Conservation (phyloP, 2,888 invertebrate species). For the Quadroppia sp. region DNA sequence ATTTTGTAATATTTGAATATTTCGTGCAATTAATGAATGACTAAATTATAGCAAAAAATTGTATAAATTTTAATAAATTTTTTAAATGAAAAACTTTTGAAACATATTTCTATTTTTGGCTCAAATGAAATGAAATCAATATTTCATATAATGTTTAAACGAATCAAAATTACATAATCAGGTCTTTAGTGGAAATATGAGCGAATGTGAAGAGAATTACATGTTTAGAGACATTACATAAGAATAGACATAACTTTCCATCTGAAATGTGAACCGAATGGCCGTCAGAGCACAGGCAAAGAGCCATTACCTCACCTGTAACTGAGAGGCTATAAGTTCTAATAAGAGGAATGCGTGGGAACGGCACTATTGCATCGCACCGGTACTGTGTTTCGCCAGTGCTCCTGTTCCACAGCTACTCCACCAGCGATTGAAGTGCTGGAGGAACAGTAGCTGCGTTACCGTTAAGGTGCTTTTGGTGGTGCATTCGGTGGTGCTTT, state of each 20-base stretch:
- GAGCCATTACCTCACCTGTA: slow-evolving; percentile 28
- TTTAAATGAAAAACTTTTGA: not conserved
- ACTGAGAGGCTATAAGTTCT: slow-evolving; percentile 31
- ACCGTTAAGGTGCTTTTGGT: slow-evolving; percentile 13
- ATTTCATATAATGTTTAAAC: too few species aligned
- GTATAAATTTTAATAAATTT: too few species aligned
- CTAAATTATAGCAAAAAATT: too few species aligned
- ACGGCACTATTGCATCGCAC: not conserved
- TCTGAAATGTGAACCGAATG: slow-evolving; percentile 3
- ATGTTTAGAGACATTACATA: not conserved
- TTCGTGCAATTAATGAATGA: too few species aligned
- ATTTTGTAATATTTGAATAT: too few species aligned
- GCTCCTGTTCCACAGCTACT: slow-evolving; percentile 4
- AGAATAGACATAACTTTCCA: slow-evolving; percentile 3
- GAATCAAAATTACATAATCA: too few species aligned
- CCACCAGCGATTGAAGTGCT: slow-evolving; percentile 16
- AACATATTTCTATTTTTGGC: too few species aligned
- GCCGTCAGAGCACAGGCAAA: not conserved
- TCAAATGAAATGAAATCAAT: too few species aligned
- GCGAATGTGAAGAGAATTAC: not conserved
- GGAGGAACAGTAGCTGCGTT: slow-evolving; percentile 29
- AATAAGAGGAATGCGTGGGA: slow-evolving; percentile 30
- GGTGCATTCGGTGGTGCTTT: not conserved
- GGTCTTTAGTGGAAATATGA: not conserved
- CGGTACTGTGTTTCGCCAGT: not conserved